Evolutionary conservation across 2,113 vertebrate genomes (phyloP), one percentile per base, ranked within the genome.

Genomic region (Sceloporus undulatus): DNA sequence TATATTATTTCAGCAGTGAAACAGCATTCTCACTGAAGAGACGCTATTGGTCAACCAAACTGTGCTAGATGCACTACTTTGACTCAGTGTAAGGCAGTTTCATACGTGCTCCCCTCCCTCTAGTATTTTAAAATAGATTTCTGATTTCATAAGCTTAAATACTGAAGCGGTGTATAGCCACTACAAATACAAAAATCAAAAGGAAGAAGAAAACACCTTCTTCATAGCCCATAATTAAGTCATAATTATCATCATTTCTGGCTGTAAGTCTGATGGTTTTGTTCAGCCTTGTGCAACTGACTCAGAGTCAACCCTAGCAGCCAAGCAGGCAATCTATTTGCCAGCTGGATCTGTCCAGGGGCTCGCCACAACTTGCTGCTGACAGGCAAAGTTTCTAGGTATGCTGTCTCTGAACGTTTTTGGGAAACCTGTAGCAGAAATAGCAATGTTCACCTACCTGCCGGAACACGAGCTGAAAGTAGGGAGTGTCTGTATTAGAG

Each of bases 341-440:
- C 65, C 40, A 82, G 84, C 79, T 82, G 79, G 71, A 25, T 40
- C 23, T n/a, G 56, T 82, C 59, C 62, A 59, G 2, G n/a, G 71
- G 65, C 84, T 82, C 38, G 88, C 48, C 42, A 71, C 38, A 27
- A 86, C 88, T 82, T 86, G 88, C 34, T 82, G 62, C 79, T 25
- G 73, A 86, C 40, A 78, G 54, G n/a, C 79, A 82, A 77, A n/a
- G 38, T 82, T 86, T 82, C 88, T 90, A 90, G 79, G 79, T 86
- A 86, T 82, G 79, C 38, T 34, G 71, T 42, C 74, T 78, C 83
- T 68, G 59, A 82, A 56, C 14, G 14, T 68, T 70, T 29, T 85
- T 21, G 70, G 23, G 77, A 78, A 82, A 86, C 29, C 48, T 59
- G 48, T 25, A 56, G 56, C 38, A 74, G 29, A 48, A 29, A n/a